Percentiles rank a stretch among this genome's conserved stretches.
Evolutionary conservation across 2,797 vertebrate species (phyloP).

Genomic region (Falco rusticolus): DNA sequence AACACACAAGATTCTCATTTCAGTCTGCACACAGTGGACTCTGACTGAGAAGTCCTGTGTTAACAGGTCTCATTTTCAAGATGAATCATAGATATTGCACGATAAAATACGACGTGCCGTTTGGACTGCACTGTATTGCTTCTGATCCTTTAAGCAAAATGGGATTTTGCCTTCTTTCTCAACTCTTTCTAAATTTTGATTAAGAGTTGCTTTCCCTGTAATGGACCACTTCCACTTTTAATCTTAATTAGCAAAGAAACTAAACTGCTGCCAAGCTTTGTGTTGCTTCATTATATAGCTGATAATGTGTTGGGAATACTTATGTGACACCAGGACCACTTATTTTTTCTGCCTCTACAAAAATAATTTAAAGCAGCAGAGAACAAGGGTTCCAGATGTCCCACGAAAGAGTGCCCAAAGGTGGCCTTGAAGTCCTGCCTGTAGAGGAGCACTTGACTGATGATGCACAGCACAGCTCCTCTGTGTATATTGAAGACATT

Average conservation of each 20-base stretch:
- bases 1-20: not conserved
- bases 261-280: not conserved
- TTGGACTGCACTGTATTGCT: fast-evolving
- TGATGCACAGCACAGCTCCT: not conserved
- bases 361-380: not conserved
- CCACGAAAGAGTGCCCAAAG: not conserved
- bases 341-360: not conserved
- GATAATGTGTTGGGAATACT: not conserved
- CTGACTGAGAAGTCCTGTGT: not conserved
- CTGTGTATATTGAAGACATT: fast-evolving
- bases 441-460: fast-evolving
- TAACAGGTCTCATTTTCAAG: not conserved
- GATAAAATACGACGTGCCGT: fast-evolving
- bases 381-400: not conserved
- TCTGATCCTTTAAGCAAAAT: not conserved
- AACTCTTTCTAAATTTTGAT: not conserved
- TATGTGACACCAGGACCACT: not conserved
- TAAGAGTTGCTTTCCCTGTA: not conserved
- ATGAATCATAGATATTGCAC: fast-evolving
- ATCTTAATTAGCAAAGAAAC: not conserved
- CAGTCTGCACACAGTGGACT: not conserved
- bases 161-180: fast-evolving
- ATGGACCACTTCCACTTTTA: not conserved
- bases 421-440: not conserved
- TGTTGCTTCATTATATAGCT: not conserved